These are phyloP conservation scores for Acleris holmiana DNA, from an alignment of 2,888 invertebrate species.

Conservation along the genomic window DNA sequence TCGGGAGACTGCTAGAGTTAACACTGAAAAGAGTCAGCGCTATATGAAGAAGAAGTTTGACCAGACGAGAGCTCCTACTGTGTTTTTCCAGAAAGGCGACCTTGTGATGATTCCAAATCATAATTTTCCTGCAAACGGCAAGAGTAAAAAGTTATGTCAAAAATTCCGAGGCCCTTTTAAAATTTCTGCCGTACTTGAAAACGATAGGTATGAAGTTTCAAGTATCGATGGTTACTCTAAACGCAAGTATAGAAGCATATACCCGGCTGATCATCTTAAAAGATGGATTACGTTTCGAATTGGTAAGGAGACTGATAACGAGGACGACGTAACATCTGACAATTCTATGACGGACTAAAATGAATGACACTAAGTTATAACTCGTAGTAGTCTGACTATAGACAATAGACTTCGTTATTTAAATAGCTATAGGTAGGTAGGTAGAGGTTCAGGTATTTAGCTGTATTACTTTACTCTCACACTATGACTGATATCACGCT, in stretches of 20 bases:
- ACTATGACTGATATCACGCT: too few species aligned
- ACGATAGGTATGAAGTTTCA: slow-evolving; percentile 9
- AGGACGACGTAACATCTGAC: background rate
- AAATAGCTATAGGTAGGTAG: too few species aligned
- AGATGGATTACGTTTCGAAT: slow-evolving; percentile 1
- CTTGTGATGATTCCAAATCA: slow-evolving; percentile 16
- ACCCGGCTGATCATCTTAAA: slow-evolving; percentile 2
- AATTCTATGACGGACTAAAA: background rate
- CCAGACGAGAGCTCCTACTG: slow-evolving; percentile 8
- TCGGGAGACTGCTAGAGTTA: background rate
- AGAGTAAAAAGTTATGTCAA: slow-evolving; percentile 13
- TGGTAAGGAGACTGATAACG: background rate
- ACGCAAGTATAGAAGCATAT: slow-evolving; percentile 17
- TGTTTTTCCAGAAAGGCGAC: slow-evolving; percentile 8
- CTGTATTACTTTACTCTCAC: too few species aligned
- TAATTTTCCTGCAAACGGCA: slow-evolving; percentile 10
- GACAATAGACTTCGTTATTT: too few species aligned
- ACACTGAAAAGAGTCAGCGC: background rate
- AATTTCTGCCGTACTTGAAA: slow-evolving; percentile 6
- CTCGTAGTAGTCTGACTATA: background rate
- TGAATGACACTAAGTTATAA: background rate
- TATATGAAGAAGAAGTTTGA: slow-evolving; percentile 9
- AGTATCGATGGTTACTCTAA: slow-evolving; percentile 12
- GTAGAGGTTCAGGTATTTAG: too few species aligned
- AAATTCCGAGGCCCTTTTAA: slow-evolving; percentile 10